Evolutionary conservation across 2,888 invertebrate species (phyloP).

Genomic region (Aricia artaxerxes): DNA sequence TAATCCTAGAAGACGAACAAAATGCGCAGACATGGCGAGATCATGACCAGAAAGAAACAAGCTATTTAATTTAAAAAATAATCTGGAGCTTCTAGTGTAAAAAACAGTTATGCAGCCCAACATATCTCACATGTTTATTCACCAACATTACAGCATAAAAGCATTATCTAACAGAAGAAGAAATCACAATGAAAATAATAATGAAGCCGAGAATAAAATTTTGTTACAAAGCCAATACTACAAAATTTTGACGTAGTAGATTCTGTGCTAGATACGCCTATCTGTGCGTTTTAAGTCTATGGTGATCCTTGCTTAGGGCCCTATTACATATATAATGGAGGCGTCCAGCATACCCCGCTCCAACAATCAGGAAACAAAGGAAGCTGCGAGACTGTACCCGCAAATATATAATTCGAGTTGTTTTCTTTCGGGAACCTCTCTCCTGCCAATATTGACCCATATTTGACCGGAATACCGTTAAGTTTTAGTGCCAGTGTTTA

Average conservation of each 20-base stretch:
- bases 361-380: constrained; percentile 14
- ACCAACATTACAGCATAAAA: no score
- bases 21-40: not conserved
- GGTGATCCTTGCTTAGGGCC: constrained; percentile 23
- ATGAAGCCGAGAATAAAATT: not conserved
- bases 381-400: not conserved
- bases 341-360: constrained; percentile 13
- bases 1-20: not conserved
- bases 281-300: not conserved
- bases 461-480: constrained; percentile 20
- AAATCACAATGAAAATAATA: not conserved
- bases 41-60: not conserved
- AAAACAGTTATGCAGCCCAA: not conserved
- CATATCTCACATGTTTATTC: no score
- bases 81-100: not conserved
- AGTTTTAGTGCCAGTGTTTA: constrained; percentile 13
- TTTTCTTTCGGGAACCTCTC: constrained; percentile 1
- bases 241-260: not conserved
- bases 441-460: constrained; percentile 12
- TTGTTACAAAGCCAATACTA: not conserved
- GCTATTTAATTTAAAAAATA: not conserved
- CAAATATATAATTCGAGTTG: constrained; percentile 16
- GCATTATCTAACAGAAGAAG: not conserved
- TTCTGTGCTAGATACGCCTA: not conserved
- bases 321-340: constrained; percentile 23